A percentile compares a stretch with the other conserved stretches of the same genome.
Evolutionary conservation across 2,113 vertebrate species (phyloP).

Genomic region (Lophura nycthemera): DNA sequence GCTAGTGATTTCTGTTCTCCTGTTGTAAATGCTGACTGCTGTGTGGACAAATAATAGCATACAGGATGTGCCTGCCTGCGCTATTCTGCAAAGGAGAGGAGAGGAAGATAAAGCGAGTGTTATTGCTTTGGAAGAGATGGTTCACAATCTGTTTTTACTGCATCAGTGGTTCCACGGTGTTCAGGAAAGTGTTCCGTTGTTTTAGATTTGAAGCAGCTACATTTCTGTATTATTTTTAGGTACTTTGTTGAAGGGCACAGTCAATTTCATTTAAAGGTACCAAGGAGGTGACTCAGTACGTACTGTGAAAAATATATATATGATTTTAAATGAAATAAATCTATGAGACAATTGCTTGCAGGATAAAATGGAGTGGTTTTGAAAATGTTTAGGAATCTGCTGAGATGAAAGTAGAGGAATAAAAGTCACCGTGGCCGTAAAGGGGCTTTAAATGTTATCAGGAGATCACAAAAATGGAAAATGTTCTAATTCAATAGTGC

Average conservation of each 20-base stretch:
- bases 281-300: neutral
- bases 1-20: neutral
- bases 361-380: neutral
- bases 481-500: neutral
- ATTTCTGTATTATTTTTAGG: neutral
- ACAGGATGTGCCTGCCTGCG: neutral
- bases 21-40: neutral
- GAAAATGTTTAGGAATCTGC: neutral
- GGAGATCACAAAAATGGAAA: neutral
- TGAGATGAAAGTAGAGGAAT: neutral
- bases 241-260: neutral
- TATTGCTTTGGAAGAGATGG: neutral
- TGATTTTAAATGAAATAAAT: neutral
- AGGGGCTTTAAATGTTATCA: neutral
- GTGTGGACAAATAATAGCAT: neutral
- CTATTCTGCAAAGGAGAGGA: neutral
- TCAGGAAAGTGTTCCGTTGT: neutral
- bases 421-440: neutral
- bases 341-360: neutral
- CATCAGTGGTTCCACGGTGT: neutral
- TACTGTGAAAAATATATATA: neutral
- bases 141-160: neutral
- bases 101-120: neutral
- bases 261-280: neutral
- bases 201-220: neutral